Conservation (phyloP, 2,113 vertebrate genomes). For the Toxotes chatareus region DNA sequence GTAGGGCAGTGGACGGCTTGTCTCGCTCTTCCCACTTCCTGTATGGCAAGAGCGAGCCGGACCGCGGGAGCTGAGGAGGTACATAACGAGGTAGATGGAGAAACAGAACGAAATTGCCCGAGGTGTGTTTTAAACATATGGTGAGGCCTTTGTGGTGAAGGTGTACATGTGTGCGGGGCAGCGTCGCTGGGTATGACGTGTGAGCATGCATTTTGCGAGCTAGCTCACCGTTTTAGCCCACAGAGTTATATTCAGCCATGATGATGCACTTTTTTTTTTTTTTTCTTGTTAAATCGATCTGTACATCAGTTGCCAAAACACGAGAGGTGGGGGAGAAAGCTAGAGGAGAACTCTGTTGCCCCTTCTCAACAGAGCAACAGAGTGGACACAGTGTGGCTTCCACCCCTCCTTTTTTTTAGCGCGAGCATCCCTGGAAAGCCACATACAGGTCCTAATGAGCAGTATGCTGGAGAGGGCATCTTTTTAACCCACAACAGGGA, state of each 20-base stretch:
- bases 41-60: slow-evolving; percentile 26
- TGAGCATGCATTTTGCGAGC: background rate
- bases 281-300: slow-evolving; percentile 22
- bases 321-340: slow-evolving; percentile 55
- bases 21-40: slow-evolving; percentile 50
- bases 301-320: slow-evolving; percentile 46
- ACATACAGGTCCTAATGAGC: slow-evolving; percentile 91
- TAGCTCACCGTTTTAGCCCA: background rate
- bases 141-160: slow-evolving; percentile 1
- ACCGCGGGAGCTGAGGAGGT: slow-evolving; percentile 52
- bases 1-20: slow-evolving; percentile 72
- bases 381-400: slow-evolving; percentile 71
- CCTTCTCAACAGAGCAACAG: slow-evolving; percentile 85
- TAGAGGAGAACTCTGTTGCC: slow-evolving; percentile 84
- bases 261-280: slow-evolving; percentile 20
- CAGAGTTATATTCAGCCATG: slow-evolving; percentile 3
- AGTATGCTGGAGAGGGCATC: slow-evolving; percentile 90
- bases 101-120: slow-evolving; percentile 41
- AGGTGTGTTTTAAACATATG: slow-evolving; percentile 63
- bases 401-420: slow-evolving; percentile 68
- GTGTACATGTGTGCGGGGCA: slow-evolving; percentile 1
- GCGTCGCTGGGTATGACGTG: background rate
- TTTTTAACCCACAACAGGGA: slow-evolving; percentile 94
- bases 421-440: slow-evolving; percentile 86
- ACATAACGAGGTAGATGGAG: slow-evolving; percentile 9